Base-by-base conservation (phyloP, 2,888 invertebrate genomes). In the Parthenolecanium corni region DNA sequence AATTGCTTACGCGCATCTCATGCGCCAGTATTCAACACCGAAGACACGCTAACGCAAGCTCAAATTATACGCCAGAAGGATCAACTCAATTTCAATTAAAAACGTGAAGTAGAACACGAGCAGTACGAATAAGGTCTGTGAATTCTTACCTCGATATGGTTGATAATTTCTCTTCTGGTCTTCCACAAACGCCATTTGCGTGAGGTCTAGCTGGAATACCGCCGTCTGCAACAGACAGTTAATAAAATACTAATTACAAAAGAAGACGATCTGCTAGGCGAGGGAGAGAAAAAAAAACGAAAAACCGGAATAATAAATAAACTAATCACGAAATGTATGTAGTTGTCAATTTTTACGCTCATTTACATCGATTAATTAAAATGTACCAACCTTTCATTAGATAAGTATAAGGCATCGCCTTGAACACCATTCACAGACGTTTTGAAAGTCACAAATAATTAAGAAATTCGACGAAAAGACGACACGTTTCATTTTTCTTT, bases 201-300 rank as follows among this genome's bases (percentile, higher is more conserved):
- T 62, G 61, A 38, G 63, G 23, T 40, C 47, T 38, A 31, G 47
- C 54, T 24, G 64, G 64, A 18, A 63, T 57, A 42, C 54, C 72
- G 4, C 72, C 73, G 11, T 67, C 73, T 20, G 64, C 64, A 52
- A 68, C 16, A 46, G 62, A 42, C n/a, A 23, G 23, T 31, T 24
- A 23, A 57, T 46, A 23, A 23, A 18, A n/a, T n/a, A n/a, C 24
- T 20, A 20, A 23, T 57, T 46, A 57, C 31, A 42, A 57, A 44
- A 40, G n/a, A n/a, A 2, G n/a, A 40, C 12, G 12, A 12, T 40
- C 14, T 40, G 1, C 16, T 40, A n/a, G 40, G n/a, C n/a, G 18
- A 20, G 18, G 46, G 20, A 44, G n/a, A 44, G 9, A 14, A 44
- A 6, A 44, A 16, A 18, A 42, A 24, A 40, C 36, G n/a, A n/a